A percentile compares a stretch with the other conserved stretches of the same genome.
These are phyloP conservation scores for Nanorana parkeri DNA, from an alignment of 2,113 vertebrate species.

Conservation along the genomic window DNA sequence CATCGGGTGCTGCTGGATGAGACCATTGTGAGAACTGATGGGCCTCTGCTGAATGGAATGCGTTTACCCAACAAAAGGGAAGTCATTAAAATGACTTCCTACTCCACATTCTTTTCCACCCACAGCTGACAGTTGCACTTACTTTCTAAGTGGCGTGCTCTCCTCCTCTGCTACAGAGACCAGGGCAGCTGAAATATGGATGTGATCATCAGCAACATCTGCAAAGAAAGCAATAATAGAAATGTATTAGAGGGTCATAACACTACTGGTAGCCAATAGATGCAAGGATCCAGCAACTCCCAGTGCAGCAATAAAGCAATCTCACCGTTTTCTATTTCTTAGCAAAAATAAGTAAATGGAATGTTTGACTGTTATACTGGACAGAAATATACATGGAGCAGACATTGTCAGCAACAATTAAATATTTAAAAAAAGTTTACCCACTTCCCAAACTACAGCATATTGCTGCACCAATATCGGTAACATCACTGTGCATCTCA, in stretches of 20 bases:
- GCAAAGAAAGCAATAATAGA: slow-evolving; percentile 58
- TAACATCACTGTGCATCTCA: too few species aligned
- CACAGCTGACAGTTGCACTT: slow-evolving; percentile 62
- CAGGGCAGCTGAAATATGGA: slow-evolving; percentile 86
- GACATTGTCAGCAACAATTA: too few species aligned
- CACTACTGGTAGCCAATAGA: too few species aligned
- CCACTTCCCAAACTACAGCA: too few species aligned
- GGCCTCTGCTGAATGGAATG: slow-evolving; percentile 38
- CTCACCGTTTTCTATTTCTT: too few species aligned
- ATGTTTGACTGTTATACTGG: too few species aligned
- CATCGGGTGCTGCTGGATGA: not conserved
- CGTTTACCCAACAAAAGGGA: slow-evolving; percentile 47
- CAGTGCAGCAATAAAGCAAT: too few species aligned
- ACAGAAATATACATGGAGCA: too few species aligned
- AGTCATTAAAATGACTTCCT: slow-evolving; percentile 45
- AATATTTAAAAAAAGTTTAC: too few species aligned
- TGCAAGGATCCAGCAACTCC: not conserved
- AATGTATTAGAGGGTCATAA: not conserved
- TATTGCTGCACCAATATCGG: too few species aligned
- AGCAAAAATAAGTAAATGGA: too few species aligned
- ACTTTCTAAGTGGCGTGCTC: slow-evolving; percentile 86
- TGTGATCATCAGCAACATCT: slow-evolving; percentile 96
- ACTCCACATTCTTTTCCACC: slow-evolving; percentile 43
- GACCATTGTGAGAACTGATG: not conserved
- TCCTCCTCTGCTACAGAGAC: slow-evolving; percentile 85